Evolutionary conservation across 2,113 vertebrate species (phyloP).

Genomic region (Cyphomyrus discorhynchus): DNA sequence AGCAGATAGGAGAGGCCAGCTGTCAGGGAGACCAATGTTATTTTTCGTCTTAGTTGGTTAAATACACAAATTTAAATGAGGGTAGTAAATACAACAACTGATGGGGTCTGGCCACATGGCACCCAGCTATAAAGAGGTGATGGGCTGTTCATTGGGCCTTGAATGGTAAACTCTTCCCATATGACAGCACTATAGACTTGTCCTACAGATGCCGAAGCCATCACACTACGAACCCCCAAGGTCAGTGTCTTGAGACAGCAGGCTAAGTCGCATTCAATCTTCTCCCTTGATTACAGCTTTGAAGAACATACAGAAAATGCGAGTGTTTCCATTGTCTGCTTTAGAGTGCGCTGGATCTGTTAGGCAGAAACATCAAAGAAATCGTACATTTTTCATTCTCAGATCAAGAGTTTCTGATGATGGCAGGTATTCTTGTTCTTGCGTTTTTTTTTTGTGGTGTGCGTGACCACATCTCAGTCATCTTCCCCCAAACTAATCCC

Average conservation of each 20-base stretch:
- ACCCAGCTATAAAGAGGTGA: not conserved
- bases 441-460: not conserved
- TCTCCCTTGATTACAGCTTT: not conserved
- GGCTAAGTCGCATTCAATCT: not conserved
- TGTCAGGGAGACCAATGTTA: constrained; percentile 31
- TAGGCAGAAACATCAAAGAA: not conserved
- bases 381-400: not conserved
- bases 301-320: not conserved
- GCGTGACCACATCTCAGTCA: not conserved
- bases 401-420: not conserved
- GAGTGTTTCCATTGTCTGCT: constrained; percentile 6
- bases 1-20: constrained; percentile 46
- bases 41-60: constrained; percentile 33
- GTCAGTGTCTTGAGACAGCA: not conserved
- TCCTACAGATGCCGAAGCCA: not conserved
- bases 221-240: not conserved
- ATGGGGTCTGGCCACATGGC: not conserved
- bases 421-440: not conserved
- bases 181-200: not conserved
- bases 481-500: not conserved
- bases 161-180: not conserved
- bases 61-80: constrained; percentile 31
- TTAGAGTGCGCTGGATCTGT: not conserved
- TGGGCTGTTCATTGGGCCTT: not conserved
- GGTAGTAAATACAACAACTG: constrained; percentile 26